Conservation (phyloP, 2,113 vertebrate genomes). For the Electrona antarctica region DNA sequence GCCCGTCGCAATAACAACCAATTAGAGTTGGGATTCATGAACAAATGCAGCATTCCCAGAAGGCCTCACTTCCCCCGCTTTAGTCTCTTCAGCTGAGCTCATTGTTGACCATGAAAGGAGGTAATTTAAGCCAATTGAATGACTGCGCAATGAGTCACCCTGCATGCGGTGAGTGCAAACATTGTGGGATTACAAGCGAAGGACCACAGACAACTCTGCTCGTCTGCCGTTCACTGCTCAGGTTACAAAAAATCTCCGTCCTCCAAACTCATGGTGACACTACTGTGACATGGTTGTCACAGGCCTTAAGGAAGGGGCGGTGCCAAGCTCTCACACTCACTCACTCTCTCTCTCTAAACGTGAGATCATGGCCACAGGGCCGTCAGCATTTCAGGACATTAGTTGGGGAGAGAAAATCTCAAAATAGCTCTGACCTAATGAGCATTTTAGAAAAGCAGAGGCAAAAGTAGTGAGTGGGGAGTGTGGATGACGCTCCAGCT, state of each 20-base stretch:
- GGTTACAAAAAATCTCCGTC: constrained; percentile 54
- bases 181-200: constrained; percentile 56
- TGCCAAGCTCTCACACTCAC: neutral
- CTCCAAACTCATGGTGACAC: constrained; percentile 1
- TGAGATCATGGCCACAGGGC: constrained; percentile 46
- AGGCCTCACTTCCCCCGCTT: constrained; percentile 61
- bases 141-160: constrained; percentile 75
- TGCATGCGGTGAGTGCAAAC: constrained; percentile 70
- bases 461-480: neutral
- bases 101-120: constrained; percentile 84
- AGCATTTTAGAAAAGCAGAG: constrained; percentile 1
- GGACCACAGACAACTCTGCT: constrained; percentile 52
- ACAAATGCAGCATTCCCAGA: constrained; percentile 75
- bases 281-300: constrained; percentile 1
- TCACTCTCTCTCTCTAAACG: constrained; percentile 19
- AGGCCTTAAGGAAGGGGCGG: constrained; percentile 7
- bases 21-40: constrained; percentile 74
- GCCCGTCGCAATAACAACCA: constrained; percentile 74
- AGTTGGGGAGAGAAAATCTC: constrained; percentile 15
- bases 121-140: constrained; percentile 77
- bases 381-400: constrained; percentile 34
- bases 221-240: constrained; percentile 61
- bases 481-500: constrained; percentile 24
- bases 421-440: constrained; percentile 47
- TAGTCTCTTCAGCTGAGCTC: constrained; percentile 76